A percentile compares a stretch with the other conserved stretches of the same genome.
phyloP scores from a whole-genome alignment of 2,113 vertebrate genomes.

The Rissa tridactyla region DNA sequence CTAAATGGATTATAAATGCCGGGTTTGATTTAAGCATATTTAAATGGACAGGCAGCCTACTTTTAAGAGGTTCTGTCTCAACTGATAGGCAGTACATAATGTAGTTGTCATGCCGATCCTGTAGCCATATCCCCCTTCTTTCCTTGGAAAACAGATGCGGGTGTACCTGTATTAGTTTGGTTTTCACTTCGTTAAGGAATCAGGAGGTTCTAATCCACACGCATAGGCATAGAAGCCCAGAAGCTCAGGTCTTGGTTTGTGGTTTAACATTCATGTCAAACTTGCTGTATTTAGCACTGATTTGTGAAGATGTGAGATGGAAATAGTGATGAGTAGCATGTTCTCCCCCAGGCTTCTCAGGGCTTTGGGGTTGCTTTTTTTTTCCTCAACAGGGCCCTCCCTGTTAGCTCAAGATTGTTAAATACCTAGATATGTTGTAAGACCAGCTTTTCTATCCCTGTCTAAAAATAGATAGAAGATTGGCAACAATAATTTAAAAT shows the following conservation, averaged over 20 bases:
- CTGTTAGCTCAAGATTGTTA: neutral
- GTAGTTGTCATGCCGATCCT: neutral
- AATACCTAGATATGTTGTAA: neutral
- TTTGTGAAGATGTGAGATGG: neutral
- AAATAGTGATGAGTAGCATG: neutral
- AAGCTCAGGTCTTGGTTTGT: neutral
- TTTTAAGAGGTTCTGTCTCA: neutral
- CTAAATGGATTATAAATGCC: neutral
- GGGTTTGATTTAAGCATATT: neutral
- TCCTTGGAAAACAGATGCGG: neutral
- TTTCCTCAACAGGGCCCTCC: neutral
- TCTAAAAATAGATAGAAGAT: neutral
- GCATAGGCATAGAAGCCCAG: neutral
- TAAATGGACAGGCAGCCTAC: neutral
- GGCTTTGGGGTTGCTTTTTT: neutral
- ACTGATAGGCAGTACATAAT: neutral
- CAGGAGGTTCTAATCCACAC: neutral
- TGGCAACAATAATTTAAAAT: neutral
- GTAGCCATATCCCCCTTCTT: neutral
- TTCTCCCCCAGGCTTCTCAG: neutral
- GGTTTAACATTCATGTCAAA: neutral
- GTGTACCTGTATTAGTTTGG: rapidly evolving
- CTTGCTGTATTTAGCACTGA: neutral
- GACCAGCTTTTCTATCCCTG: neutral
- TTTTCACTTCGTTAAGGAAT: neutral